Conservation (phyloP, 2,797 vertebrate species). For the Chelonia mydas region DNA sequence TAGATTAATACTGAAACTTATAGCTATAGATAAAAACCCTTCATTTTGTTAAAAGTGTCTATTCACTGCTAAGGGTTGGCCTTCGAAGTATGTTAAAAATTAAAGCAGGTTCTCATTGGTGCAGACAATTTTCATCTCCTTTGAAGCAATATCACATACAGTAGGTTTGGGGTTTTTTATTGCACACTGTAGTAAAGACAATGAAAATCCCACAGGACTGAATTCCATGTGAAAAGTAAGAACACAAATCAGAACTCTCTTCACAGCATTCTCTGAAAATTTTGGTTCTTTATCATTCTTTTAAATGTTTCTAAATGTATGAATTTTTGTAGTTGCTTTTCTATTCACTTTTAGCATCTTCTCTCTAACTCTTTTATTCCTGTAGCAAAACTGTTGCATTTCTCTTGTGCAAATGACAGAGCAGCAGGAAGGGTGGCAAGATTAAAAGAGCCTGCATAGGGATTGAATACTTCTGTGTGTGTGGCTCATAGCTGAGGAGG, state of each 20-base stretch:
- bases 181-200: not conserved
- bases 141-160: too few species aligned
- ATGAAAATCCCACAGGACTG: not conserved
- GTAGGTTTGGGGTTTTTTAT: not conserved
- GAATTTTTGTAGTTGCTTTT: not conserved
- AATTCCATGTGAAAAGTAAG: not conserved
- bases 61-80: too few species aligned
- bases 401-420: not conserved
- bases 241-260: not conserved
- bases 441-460: conserved; percentile 7
- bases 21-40: not conserved
- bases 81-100: too few species aligned
- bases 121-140: too few species aligned
- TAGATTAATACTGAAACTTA: not conserved
- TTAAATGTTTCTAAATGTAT: not conserved
- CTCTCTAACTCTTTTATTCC: not conserved
- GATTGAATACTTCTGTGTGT: not conserved
- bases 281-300: not conserved
- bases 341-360: conserved; percentile 21
- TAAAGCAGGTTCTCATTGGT: too few species aligned
- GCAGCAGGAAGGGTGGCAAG: not conserved
- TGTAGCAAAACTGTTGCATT: conserved; percentile 6
- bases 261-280: not conserved
- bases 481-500: not conserved
- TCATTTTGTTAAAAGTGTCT: not conserved